Conservation (phyloP, 2,797 vertebrate genomes). For the Ctenopoma kingsleyae region DNA sequence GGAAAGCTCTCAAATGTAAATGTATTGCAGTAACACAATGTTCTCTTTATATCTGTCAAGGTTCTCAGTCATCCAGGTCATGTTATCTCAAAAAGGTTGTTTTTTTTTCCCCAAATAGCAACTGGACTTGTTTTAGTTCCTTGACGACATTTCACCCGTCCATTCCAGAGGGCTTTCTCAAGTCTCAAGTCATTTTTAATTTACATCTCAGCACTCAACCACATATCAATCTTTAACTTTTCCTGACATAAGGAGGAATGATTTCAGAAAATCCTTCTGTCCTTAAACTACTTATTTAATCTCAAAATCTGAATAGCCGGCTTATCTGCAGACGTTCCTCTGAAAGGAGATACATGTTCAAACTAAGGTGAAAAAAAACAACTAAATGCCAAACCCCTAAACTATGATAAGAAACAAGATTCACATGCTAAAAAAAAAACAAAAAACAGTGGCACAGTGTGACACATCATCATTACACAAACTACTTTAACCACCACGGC, state of each 20-base stretch:
- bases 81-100: too few relatives aligned
- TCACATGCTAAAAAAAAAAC: slow-evolving; percentile 52
- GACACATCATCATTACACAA: slow-evolving; percentile 63
- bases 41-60: too few relatives aligned
- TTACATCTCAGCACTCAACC: slow-evolving; percentile 11
- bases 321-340: slow-evolving; percentile 65
- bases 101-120: too few relatives aligned
- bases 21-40: slow-evolving; percentile 1
- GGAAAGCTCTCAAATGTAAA: slow-evolving; percentile 39
- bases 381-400: slow-evolving; percentile 22
- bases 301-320: slow-evolving; percentile 68
- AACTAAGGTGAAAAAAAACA: slow-evolving; percentile 45
- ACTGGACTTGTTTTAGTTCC: too few relatives aligned
- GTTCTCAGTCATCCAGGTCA: too few relatives aligned
- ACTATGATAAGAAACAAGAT: slow-evolving; percentile 49
- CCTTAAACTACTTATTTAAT: slow-evolving; percentile 73
- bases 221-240: slow-evolving; percentile 43
- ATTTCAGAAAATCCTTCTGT: slow-evolving; percentile 63
- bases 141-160: too few relatives aligned
- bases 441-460: slow-evolving; percentile 50
- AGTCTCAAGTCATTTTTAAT: too few relatives aligned
- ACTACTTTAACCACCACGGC: slow-evolving; percentile 39
- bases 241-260: slow-evolving; percentile 27
- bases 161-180: too few relatives aligned
- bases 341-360: slow-evolving; percentile 52